Evolutionary conservation across 1,140 invertebrate genomes (phyloP).

Genomic region (Chionoecetes opilio): DNA sequence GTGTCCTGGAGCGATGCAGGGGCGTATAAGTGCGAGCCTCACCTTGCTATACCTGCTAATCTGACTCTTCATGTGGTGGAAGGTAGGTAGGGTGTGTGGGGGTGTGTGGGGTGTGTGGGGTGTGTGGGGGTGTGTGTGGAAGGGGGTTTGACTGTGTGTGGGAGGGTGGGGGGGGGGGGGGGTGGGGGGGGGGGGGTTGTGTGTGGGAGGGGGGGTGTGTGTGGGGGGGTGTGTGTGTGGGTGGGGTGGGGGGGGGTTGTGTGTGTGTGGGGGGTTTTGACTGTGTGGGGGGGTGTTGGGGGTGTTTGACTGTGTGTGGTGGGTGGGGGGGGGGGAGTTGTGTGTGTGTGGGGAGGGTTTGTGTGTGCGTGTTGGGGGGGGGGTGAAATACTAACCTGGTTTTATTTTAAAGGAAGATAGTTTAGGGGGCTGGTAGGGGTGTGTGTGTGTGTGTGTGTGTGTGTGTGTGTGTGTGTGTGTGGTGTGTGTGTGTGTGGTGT

Average conservation of each 20-base stretch:
- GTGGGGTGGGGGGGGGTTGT: too few relatives aligned
- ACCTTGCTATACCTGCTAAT: slow-evolving; percentile 19
- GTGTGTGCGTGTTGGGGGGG: too few relatives aligned
- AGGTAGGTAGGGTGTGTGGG: background rate
- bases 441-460: too few relatives aligned
- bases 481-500: too few relatives aligned
- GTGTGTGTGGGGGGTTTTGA: too few relatives aligned
- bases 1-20: slow-evolving; percentile 54
- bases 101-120: background rate
- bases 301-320: too few relatives aligned
- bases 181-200: background rate
- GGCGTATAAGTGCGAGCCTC: slow-evolving; percentile 11
- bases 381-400: too few relatives aligned
- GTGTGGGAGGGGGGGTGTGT: background rate
- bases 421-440: background rate
- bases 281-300: too few relatives aligned
- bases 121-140: background rate
- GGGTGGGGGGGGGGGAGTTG: too few relatives aligned
- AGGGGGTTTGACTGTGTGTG: background rate
- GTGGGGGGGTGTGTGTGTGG: background rate
- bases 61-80: slow-evolving; percentile 46
- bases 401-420: background rate
- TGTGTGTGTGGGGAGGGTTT: too few relatives aligned
- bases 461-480: too few relatives aligned
- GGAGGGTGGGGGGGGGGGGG: background rate